These are phyloP conservation scores for Lasioglossum albipes DNA, from an alignment of 1,140 invertebrate genomes.

Conservation along the genomic window DNA sequence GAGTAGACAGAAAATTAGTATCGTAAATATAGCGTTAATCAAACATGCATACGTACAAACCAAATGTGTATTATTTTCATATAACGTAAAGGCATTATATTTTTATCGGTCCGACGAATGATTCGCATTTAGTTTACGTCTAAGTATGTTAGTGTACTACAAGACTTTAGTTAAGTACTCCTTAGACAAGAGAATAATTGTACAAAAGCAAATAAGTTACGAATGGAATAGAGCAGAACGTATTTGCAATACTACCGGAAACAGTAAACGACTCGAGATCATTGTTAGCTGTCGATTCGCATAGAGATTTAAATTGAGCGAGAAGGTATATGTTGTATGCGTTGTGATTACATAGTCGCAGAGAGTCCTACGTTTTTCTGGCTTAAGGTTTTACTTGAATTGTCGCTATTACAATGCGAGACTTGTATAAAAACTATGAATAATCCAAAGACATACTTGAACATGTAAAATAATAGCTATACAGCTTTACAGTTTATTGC, in stretches of 20 bases:
- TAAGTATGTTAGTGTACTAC: conserved; percentile 27
- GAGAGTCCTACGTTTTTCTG: background rate
- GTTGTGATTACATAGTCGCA: background rate
- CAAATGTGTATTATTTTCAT: conserved; percentile 54
- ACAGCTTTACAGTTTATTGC: conserved; percentile 41
- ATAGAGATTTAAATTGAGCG: conserved; percentile 10
- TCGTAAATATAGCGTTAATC: conserved; percentile 47
- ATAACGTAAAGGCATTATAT: conserved; percentile 47
- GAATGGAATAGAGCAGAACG: conserved; percentile 1
- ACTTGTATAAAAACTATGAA: conserved; percentile 40
- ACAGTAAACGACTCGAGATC: conserved; percentile 1
- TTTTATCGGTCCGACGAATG: conserved; percentile 33
- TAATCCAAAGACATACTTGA: conserved; percentile 12
- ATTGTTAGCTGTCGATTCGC: conserved; percentile 2
- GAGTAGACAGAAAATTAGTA: conserved; percentile 18
- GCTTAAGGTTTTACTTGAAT: background rate
- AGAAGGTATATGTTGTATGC: background rate
- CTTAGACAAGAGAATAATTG: conserved; percentile 10
- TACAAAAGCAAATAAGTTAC: conserved; percentile 29
- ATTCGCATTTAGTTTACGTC: conserved; percentile 30
- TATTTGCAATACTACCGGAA: conserved; percentile 32
- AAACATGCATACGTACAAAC: conserved; percentile 50
- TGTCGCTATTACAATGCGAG: conserved; percentile 9
- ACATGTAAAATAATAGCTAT: conserved; percentile 49
- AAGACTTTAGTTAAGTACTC: conserved; percentile 37